phyloP scores from a whole-genome alignment of 2,113 vertebrate genomes.

The Lepus europaeus region DNA sequence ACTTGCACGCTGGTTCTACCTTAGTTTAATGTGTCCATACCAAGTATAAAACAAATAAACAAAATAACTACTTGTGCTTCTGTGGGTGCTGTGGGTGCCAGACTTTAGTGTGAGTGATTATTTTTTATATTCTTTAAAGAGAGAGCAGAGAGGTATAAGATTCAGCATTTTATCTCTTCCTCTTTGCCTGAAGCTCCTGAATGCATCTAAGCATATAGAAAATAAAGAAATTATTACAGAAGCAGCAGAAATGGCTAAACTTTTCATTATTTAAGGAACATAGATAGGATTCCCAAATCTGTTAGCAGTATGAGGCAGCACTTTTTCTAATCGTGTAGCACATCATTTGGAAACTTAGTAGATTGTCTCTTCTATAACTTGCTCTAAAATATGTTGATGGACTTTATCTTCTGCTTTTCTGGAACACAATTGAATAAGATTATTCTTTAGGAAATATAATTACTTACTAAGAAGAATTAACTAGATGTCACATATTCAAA shows the following conservation, averaged over 20 bases:
- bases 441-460: slow-evolving; percentile 24
- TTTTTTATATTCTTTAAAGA: slow-evolving; percentile 55
- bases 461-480: slow-evolving; percentile 11
- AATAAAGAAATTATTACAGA: slow-evolving; percentile 65
- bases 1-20: background rate
- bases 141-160: slow-evolving; percentile 42
- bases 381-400: background rate
- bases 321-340: slow-evolving; percentile 39
- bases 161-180: slow-evolving; percentile 40
- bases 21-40: background rate
- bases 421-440: slow-evolving; percentile 5
- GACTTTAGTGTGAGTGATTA: background rate
- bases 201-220: slow-evolving; percentile 33
- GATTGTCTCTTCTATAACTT: slow-evolving; percentile 36
- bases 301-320: slow-evolving; percentile 23
- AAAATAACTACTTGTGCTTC: background rate
- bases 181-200: slow-evolving; percentile 42
- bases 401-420: background rate
- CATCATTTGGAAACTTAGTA: background rate
- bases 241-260: slow-evolving; percentile 45
- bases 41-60: background rate
- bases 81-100: background rate
- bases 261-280: slow-evolving; percentile 63
- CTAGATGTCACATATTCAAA: slow-evolving; percentile 2
- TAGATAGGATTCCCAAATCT: background rate